A percentile compares a stretch with the other conserved stretches of the same genome.
These are phyloP conservation scores for Iphiclides podalirius DNA, from an alignment of 2,888 invertebrate species.

Conservation along the genomic window DNA sequence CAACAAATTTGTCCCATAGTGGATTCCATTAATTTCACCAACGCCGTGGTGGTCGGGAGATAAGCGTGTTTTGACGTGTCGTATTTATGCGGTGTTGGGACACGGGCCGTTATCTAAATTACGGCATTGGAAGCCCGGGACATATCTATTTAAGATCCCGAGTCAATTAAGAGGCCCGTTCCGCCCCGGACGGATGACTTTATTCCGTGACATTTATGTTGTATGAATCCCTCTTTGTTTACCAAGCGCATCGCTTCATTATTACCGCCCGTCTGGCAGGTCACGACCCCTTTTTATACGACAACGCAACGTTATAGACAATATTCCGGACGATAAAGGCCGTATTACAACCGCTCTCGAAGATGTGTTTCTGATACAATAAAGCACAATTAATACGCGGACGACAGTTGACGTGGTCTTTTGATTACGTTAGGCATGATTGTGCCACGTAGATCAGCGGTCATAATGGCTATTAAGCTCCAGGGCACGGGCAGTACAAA, in stretches of 20 bases:
- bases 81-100: constrained; percentile 67
- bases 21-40: constrained; percentile 63
- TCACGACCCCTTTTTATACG: constrained; percentile 23
- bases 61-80: constrained; percentile 66
- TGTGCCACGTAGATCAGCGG: not conserved
- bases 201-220: constrained; percentile 28
- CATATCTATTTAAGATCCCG: constrained; percentile 51
- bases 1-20: constrained; percentile 48
- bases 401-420: constrained; percentile 10
- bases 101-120: constrained; percentile 71
- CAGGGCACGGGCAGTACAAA: no score
- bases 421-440: constrained; percentile 1
- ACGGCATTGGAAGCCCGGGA: constrained; percentile 66
- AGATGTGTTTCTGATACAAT: constrained; percentile 2
- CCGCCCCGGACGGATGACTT: constrained; percentile 32
- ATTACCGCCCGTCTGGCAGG: constrained; percentile 14
- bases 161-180: constrained; percentile 57
- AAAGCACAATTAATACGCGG: constrained; percentile 8
- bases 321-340: constrained; percentile 20
- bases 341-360: no score
- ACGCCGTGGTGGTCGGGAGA: constrained; percentile 69
- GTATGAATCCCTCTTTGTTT: constrained; percentile 22
- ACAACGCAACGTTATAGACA: constrained; percentile 19
- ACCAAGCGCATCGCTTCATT: constrained; percentile 20
- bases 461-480: no score